Evolutionary conservation across 2,888 invertebrate species (phyloP), one percentile per base, ranked within the genome.

Genomic region (Zonitis immaculata): DNA sequence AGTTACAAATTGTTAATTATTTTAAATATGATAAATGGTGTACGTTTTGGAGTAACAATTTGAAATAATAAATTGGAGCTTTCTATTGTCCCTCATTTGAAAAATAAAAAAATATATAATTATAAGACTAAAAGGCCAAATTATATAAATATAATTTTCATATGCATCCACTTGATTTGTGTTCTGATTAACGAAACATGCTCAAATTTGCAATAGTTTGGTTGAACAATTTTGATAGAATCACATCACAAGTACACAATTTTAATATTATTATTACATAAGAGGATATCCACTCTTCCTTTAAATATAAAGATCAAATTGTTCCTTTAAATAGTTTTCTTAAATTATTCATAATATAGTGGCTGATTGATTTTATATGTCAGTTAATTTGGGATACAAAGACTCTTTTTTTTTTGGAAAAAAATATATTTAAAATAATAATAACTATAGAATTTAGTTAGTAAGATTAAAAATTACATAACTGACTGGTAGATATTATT

Each of bases 401-500:
- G n/a, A n/a, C n/a, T n/a, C n/a, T n/a, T n/a, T n/a, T n/a, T n/a
- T n/a, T n/a, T n/a, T n/a, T n/a, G 14, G 3, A 16, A 35, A 14
- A 32, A 32, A 32, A 32, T 32, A 32, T n/a, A n/a, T n/a, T n/a
- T n/a, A n/a, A n/a, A n/a, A n/a, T n/a, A n/a, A n/a, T n/a, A n/a
- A n/a, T 28, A 26, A 26, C 5, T 26, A 11, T 35, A 35, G 18
- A 18, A 35, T 35, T 35, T 16, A 28, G 4, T 30, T 30, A 30
- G 18, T 55, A 55, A 47, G 56, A 30, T 49, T 52, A 49, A 55
- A 54, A 45, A 46, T 56, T 35, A 49, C 46, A 48, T 47, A 52
- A 51, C 53, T 54, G 57, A 57, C 57, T 57, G 57, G 57, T 57
- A 57, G 57, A 43, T 54, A 45, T 51, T 54, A 54, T 49, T 47